A percentile compares a stretch with the other conserved stretches of the same genome.
Evolutionary conservation across 1,140 invertebrate species (phyloP).

Genomic region (Copidosoma floridanum): DNA sequence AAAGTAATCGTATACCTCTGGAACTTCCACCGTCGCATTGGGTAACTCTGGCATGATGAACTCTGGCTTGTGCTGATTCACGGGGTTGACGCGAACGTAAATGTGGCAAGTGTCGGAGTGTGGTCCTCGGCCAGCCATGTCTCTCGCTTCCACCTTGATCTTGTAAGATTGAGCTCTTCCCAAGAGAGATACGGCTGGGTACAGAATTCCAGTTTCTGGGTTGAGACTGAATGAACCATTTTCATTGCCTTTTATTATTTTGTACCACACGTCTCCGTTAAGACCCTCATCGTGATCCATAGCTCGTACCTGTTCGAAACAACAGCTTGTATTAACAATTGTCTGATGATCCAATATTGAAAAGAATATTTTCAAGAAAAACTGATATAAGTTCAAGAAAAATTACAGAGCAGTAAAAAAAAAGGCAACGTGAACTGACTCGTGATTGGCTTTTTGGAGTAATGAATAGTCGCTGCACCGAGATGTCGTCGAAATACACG

Average conservation of each 20-base stretch:
- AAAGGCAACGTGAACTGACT: no score
- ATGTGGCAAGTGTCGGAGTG: constrained; percentile 70
- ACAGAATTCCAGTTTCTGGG: constrained; percentile 71
- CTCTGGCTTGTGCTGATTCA: constrained; percentile 82
- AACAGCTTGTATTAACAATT: no score
- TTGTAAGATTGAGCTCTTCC: constrained; percentile 66
- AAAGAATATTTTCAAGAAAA: no score
- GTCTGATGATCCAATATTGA: no score
- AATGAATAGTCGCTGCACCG: no score
- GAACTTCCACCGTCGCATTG: constrained; percentile 74
- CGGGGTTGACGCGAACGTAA: constrained; percentile 74
- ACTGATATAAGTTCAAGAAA: no score
- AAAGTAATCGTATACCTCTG: constrained; percentile 62
- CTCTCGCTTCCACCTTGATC: constrained; percentile 71
- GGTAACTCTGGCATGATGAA: constrained; percentile 76
- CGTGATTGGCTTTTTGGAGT: no score
- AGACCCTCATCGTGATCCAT: constrained; percentile 75
- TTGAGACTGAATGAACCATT: constrained; percentile 72
- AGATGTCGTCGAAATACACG: no score
- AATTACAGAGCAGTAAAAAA: background rate
- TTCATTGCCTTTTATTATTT: constrained; percentile 71
- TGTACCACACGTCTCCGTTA: constrained; percentile 74
- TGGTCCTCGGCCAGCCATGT: constrained; percentile 67
- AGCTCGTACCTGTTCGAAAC: constrained; percentile 63
- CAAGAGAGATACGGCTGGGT: constrained; percentile 68